Evolutionary conservation across 2,113 vertebrate genomes (phyloP).

Genomic region (Epinephelus fuscoguttatus): DNA sequence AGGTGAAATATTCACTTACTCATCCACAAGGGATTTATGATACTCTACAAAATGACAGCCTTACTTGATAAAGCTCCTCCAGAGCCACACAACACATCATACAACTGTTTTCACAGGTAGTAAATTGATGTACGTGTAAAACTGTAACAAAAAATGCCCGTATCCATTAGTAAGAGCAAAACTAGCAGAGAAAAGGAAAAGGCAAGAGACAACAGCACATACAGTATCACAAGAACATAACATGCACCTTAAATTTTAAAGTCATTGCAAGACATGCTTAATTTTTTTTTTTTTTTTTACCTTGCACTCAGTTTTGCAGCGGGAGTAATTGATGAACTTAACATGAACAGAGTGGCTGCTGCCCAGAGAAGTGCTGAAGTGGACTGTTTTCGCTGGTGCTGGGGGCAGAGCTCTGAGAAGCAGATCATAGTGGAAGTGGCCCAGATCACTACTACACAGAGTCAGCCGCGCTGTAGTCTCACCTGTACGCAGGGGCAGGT

Average conservation of each 20-base stretch:
- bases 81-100: background rate
- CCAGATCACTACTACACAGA: slow-evolving; percentile 85
- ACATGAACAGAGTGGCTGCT: slow-evolving; percentile 80
- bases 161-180: background rate
- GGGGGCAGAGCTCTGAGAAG: slow-evolving; percentile 82
- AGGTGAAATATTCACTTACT: too few relatives aligned
- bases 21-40: too few relatives aligned
- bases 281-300: slow-evolving; percentile 71
- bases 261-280: too few relatives aligned
- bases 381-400: slow-evolving; percentile 83
- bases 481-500: slow-evolving; percentile 86
- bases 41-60: background rate
- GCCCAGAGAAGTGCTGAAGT: slow-evolving; percentile 87
- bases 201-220: background rate
- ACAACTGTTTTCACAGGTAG: background rate
- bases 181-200: background rate
- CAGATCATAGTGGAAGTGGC: slow-evolving; percentile 87
- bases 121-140: background rate
- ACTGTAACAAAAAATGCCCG: background rate
- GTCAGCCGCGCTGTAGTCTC: slow-evolving; percentile 80
- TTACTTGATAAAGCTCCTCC: background rate
- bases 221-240: background rate
- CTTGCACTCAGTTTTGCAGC: slow-evolving; percentile 86
- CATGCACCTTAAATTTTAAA: background rate
- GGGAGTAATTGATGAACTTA: slow-evolving; percentile 87